phyloP scores from a whole-genome alignment of 2,113 vertebrate genomes.

The Clupea harengus region DNA sequence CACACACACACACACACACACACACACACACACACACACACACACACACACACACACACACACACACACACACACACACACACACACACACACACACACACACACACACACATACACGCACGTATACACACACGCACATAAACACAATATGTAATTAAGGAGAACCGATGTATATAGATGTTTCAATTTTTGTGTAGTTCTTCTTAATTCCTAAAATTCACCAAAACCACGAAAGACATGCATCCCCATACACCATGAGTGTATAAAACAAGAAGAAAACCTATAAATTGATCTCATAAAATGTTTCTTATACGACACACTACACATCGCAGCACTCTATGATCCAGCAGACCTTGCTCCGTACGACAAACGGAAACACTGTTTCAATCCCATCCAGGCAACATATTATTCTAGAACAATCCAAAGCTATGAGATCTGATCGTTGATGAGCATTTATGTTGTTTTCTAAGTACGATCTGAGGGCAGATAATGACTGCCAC shows the following conservation, averaged over 20 bases:
- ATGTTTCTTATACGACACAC: no score
- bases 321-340: no score
- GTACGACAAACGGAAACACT: neutral
- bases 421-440: neutral
- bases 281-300: no score
- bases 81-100: neutral
- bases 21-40: constrained; percentile 26
- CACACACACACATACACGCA: neutral
- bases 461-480: neutral
- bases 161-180: no score
- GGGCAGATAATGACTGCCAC: neutral
- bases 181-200: no score
- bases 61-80: neutral
- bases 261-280: no score
- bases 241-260: no score
- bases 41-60: constrained; percentile 18
- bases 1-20: neutral
- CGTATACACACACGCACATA: neutral
- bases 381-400: neutral
- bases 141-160: neutral
- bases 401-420: neutral
- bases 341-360: neutral
- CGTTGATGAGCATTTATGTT: neutral
- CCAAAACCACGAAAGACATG: no score
- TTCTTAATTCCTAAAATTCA: no score